phyloP scores from a whole-genome alignment of 2,113 vertebrate genomes.

The Tyrannus savana region DNA sequence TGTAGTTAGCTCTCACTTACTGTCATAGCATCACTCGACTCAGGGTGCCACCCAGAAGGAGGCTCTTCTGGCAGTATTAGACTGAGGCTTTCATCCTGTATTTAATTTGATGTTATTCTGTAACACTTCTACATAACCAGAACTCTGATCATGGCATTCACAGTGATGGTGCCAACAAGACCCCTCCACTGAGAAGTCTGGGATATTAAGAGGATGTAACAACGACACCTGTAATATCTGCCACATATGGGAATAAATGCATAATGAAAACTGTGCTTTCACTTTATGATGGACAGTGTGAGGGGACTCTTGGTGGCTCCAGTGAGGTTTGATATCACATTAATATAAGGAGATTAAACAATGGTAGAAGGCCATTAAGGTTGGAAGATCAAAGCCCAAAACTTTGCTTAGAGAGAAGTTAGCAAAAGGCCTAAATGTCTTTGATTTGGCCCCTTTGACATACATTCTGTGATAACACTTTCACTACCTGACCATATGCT shows the following conservation, averaged over 20 bases:
- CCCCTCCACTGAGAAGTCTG: neutral
- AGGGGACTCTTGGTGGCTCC: neutral
- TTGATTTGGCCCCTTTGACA: neutral
- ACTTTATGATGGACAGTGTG: neutral
- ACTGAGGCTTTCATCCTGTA: neutral
- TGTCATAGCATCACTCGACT: neutral
- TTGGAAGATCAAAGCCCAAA: neutral
- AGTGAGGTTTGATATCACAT: neutral
- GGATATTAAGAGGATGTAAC: neutral
- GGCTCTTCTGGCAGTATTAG: neutral
- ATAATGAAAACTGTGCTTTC: neutral
- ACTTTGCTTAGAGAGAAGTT: neutral
- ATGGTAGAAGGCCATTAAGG: neutral
- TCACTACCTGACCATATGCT: neutral
- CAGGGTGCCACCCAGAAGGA: neutral
- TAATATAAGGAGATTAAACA: neutral
- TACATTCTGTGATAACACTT: neutral
- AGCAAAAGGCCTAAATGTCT: neutral
- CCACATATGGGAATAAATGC: neutral
- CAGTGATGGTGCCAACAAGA: neutral
- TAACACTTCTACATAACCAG: neutral
- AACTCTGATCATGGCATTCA: neutral
- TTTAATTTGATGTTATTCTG: neutral
- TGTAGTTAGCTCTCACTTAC: fast-evolving
- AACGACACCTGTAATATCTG: neutral